Conservation (phyloP, 2,888 invertebrate genomes). For the Drosophila planitibia region DNA sequence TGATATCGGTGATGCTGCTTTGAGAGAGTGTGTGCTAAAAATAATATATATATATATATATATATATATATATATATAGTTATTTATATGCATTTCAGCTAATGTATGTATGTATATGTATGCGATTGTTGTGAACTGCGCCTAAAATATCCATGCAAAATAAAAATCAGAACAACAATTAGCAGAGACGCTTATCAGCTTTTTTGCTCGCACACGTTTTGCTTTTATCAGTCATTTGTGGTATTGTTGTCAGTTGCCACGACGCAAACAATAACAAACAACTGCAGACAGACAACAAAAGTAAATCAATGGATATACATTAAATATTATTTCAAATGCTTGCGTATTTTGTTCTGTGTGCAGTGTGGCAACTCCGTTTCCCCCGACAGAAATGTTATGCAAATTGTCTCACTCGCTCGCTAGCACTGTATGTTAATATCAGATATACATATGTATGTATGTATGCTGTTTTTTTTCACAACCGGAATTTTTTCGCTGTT, state of each 20-base stretch:
- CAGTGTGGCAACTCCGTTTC: conserved; percentile 49
- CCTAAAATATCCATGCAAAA: neutral
- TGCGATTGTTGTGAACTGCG: neutral
- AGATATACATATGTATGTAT: neutral
- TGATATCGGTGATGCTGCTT: conserved; percentile 20
- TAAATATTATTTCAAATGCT: conserved; percentile 13
- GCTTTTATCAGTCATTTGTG: conserved; percentile 38
- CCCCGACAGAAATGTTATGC: conserved; percentile 52
- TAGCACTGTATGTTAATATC: conserved; percentile 27
- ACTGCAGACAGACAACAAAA: conserved; percentile 1
- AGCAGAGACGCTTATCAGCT: conserved; percentile 41
- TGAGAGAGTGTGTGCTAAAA: conserved; percentile 21
- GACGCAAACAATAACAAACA: conserved; percentile 49
- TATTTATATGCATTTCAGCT: conserved; percentile 7
- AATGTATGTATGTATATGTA: neutral
- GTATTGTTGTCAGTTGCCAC: conserved; percentile 25
- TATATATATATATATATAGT: neutral
- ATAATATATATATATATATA: conserved; percentile 12
- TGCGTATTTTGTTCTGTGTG: conserved; percentile 18
- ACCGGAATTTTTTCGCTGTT: conserved; percentile 77
- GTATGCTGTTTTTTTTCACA: conserved; percentile 58
- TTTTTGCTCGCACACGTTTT: conserved; percentile 40
- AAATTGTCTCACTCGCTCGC: conserved; percentile 54
- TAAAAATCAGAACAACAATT: conserved; percentile 8
- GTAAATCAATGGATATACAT: neutral